These are phyloP conservation scores for Bombus haemorrhoidalis DNA, from an alignment of 1,140 invertebrate species.

Conservation along the genomic window DNA sequence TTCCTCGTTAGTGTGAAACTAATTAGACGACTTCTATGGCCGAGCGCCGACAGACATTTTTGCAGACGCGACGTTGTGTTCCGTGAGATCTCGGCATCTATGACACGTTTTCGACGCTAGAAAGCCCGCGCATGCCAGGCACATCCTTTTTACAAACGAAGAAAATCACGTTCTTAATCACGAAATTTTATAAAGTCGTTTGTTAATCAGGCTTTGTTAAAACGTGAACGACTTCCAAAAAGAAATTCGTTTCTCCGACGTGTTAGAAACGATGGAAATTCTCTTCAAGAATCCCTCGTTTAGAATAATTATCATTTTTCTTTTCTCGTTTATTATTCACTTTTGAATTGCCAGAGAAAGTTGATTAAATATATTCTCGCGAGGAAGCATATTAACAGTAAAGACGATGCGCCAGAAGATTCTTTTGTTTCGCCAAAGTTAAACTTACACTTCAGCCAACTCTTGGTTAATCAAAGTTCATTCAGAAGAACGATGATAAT, in stretches of 20 bases:
- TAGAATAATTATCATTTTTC: not conserved
- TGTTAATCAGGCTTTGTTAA: not conserved
- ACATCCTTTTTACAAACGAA: not conserved
- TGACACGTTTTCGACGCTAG: not conserved
- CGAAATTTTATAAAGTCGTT: not conserved
- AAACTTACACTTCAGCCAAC: not conserved
- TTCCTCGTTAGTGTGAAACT: conserved; percentile 63
- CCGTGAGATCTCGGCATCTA: not conserved
- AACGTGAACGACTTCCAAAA: not conserved
- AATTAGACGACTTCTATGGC: conserved; percentile 57
- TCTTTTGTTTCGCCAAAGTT: not conserved
- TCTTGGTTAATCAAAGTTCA: not conserved
- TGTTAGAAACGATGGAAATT: not conserved
- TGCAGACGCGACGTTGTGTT: conserved; percentile 4
- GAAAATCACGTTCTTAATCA: not conserved
- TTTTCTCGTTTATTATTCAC: not conserved
- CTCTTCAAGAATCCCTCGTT: not conserved
- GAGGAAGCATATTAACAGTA: not conserved
- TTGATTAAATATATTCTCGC: not conserved
- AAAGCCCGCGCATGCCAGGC: not conserved
- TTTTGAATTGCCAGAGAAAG: not conserved
- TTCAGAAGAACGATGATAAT: not conserved
- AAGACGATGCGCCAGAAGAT: not conserved
- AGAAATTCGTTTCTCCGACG: not conserved
- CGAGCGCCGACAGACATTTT: conserved; percentile 18